A percentile compares a stretch with the other conserved stretches of the same genome.
These are phyloP conservation scores for Siniperca obscura DNA, from an alignment of 2,797 vertebrate genomes.

Conservation along the genomic window DNA sequence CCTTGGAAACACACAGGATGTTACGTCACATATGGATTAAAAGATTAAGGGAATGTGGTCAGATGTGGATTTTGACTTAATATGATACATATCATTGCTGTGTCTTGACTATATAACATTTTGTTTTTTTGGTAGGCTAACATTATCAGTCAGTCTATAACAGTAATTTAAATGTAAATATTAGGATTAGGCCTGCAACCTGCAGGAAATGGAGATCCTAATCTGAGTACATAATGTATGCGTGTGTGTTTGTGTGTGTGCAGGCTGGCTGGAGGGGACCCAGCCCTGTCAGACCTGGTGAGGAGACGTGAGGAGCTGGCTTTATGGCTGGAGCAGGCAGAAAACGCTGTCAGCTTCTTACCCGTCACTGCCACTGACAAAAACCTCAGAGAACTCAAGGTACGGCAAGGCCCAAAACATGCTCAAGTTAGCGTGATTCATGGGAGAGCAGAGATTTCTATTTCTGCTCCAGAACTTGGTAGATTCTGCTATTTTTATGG, in stretches of 20 bases:
- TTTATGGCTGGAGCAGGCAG: slow-evolving; percentile 88
- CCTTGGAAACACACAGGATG: slow-evolving; percentile 10
- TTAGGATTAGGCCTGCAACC: slow-evolving; percentile 55
- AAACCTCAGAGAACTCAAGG: slow-evolving; percentile 89
- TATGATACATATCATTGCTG: neutral
- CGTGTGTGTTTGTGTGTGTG: slow-evolving; percentile 18
- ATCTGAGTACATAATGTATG: slow-evolving; percentile 45
- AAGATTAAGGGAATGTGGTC: neutral
- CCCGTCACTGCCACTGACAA: slow-evolving; percentile 81
- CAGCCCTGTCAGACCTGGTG: slow-evolving; percentile 86
- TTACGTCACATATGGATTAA: neutral
- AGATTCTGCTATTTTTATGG: slow-evolving; percentile 34
- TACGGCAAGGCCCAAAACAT: slow-evolving; percentile 60
- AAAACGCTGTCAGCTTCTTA: slow-evolving; percentile 81
- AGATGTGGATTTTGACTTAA: neutral
- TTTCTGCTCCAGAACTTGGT: slow-evolving; percentile 22
- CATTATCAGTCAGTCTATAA: slow-evolving; percentile 60
- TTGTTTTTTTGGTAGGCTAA: slow-evolving; percentile 57
- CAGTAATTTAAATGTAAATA: slow-evolving; percentile 78
- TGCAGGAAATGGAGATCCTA: slow-evolving; percentile 64
- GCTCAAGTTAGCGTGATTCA: slow-evolving; percentile 3
- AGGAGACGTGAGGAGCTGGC: slow-evolving; percentile 85
- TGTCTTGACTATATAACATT: slow-evolving; percentile 8
- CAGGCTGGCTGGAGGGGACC: slow-evolving; percentile 88
- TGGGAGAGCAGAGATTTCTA: slow-evolving; percentile 28